Evolutionary conservation across 1,140 invertebrate genomes (phyloP).

Genomic region (Lutraria rhynchaena): DNA sequence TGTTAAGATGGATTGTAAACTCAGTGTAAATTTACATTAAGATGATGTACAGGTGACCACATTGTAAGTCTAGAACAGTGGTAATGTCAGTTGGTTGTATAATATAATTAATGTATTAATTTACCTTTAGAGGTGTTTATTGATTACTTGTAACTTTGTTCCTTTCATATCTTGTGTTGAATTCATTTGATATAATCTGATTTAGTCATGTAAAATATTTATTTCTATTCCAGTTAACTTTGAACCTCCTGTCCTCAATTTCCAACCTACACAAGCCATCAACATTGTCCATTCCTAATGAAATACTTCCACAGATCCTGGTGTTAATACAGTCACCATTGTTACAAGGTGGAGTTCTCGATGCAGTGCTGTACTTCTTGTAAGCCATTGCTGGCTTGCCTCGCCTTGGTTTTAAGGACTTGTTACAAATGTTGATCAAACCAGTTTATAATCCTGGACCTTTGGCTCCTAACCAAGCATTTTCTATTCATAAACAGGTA

Average conservation of each 20-base stretch:
- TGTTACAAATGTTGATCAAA: slow-evolving; percentile 85
- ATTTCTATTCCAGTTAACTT: slow-evolving; percentile 82
- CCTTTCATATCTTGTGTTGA: too few species aligned
- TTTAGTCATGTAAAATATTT: too few species aligned
- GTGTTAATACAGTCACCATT: slow-evolving; percentile 94
- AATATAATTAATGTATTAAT: too few species aligned
- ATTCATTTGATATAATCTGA: too few species aligned
- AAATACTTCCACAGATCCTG: slow-evolving; percentile 91
- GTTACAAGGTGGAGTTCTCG: slow-evolving; percentile 92
- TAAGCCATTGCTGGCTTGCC: slow-evolving; percentile 93
- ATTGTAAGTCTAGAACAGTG: too few species aligned
- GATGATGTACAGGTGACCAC: too few species aligned
- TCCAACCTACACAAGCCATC: slow-evolving; percentile 82
- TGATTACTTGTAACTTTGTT: too few species aligned
- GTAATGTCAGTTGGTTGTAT: too few species aligned
- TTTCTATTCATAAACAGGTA: slow-evolving; percentile 85
- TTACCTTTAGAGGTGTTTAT: too few species aligned
- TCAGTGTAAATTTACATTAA: too few species aligned
- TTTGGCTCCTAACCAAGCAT: slow-evolving; percentile 52
- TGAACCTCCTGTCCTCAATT: slow-evolving; percentile 83
- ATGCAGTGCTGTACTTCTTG: slow-evolving; percentile 95
- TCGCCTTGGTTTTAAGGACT: slow-evolving; percentile 90
- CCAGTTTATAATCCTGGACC: slow-evolving; percentile 78
- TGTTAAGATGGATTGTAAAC: too few species aligned
- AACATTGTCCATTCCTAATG: slow-evolving; percentile 80